These are phyloP conservation scores for Heliconius melpomene DNA, from an alignment of 1,140 invertebrate species.

Conservation along the genomic window DNA sequence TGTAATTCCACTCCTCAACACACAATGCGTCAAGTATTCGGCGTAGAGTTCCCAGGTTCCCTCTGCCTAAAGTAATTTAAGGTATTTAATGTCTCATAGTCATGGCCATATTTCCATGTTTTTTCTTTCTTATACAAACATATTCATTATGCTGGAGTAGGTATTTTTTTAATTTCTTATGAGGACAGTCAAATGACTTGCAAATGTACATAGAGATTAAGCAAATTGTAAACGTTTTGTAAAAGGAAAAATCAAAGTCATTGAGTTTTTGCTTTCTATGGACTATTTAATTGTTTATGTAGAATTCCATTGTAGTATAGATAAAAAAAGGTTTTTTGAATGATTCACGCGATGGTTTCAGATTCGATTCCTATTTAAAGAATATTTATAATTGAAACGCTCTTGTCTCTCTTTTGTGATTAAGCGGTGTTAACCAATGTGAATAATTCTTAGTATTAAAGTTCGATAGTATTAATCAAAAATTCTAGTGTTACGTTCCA, in stretches of 20 bases:
- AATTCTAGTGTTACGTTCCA: no score
- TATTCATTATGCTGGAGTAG: background rate
- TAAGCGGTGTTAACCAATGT: no score
- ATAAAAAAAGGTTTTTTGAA: background rate
- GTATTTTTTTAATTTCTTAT: background rate
- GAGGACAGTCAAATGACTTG: background rate
- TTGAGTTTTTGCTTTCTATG: background rate
- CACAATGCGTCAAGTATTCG: no score
- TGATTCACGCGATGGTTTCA: background rate
- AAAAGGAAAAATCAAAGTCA: background rate
- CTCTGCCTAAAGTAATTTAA: no score
- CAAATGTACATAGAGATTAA: background rate
- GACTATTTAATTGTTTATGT: background rate
- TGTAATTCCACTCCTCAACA: no score
- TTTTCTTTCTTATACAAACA: background rate
- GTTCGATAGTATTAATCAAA: no score
- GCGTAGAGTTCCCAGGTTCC: no score
- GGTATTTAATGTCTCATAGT: background rate
- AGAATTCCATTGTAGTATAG: background rate
- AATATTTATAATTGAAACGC: background rate
- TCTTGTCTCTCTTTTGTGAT: no score
- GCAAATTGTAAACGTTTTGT: slow-evolving; percentile 2
- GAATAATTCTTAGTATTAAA: no score
- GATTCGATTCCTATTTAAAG: background rate
- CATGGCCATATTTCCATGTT: background rate